Evolutionary conservation across 2,888 invertebrate species (phyloP), one percentile per base, ranked within the genome.

Genomic region (Polydrusus pterygomalis): DNA sequence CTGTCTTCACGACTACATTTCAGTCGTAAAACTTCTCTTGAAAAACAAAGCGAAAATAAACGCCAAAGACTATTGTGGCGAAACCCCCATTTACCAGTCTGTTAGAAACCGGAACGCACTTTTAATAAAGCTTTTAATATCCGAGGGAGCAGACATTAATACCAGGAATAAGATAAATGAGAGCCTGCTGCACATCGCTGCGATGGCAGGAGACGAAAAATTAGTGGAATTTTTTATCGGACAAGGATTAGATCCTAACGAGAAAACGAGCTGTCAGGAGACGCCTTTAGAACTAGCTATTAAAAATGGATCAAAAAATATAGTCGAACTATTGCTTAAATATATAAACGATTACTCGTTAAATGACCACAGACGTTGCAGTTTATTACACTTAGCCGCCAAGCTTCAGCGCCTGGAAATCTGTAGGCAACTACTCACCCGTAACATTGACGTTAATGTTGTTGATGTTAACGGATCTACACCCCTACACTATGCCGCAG

Each of bases 401-500:
- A 71, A 69, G 62, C 54, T 64, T n/a, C 67, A 73, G 9, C 68
- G 76, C 11, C 11, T 71, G 18, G 60, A 76, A 10, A 74, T 78
- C 47, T 81, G 80, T 68, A 47, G 74, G 34, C 68, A 30, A 38
- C 69, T 83, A 10, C 69, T 83, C 15, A 30, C 63, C 8, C n/a
- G 68, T 9, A 76, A 79, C 20, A 45, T 79, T n/a, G 75, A 79
- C 13, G 54, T 81, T 6, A 79, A 81, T 40, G 47, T 64, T 34
- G 68, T 64, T 63, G 81, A 83, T 54, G 2, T 15, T 1, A 78
- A 82, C 40, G 82, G 82, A 17, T 73, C 74, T 15, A 81, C 81
- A 7, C 78, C 83, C 10, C 77, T 83, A 11, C 83, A 83, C 56
- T 51, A 79, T 30, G 82, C 83, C 11, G 80, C 79, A 9, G 79